phyloP scores from a whole-genome alignment of 1,140 invertebrate genomes.

The Notospermus geniculatus region DNA sequence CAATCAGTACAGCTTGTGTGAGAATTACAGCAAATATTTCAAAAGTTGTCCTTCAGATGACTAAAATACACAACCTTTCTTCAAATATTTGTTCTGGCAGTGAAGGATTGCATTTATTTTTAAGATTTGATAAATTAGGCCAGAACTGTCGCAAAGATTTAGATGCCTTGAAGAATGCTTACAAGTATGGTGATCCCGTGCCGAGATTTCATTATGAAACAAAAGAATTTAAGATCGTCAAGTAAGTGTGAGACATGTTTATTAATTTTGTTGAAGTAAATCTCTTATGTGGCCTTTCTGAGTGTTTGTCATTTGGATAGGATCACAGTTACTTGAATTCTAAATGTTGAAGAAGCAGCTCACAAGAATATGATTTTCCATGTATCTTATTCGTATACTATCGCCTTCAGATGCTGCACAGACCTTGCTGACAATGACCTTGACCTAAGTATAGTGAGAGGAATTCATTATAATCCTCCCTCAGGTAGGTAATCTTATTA shows the following conservation, averaged over 20 bases:
- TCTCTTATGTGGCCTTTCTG: no score
- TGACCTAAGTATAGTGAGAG: constrained; percentile 81
- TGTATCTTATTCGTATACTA: no score
- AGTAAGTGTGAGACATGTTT: constrained; percentile 63
- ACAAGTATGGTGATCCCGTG: constrained; percentile 61
- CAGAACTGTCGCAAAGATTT: constrained; percentile 83
- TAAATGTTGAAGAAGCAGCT: no score
- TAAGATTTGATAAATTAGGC: constrained; percentile 79
- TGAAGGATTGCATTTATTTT: no score
- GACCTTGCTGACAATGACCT: constrained; percentile 89
- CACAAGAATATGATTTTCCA: no score
- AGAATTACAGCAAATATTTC: not conserved
- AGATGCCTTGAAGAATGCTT: constrained; percentile 75
- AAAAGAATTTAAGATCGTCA: constrained; percentile 82
- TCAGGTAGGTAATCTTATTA: constrained; percentile 36
- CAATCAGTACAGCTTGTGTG: not conserved
- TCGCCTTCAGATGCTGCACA: constrained; percentile 71
- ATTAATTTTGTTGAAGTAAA: no score
- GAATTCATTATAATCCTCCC: constrained; percentile 71
- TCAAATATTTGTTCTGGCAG: no score
- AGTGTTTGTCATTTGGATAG: no score
- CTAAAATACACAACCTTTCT: not conserved
- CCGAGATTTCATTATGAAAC: constrained; percentile 94
- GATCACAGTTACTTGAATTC: no score
- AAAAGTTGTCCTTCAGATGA: constrained; percentile 9